These are phyloP conservation scores for Malurus alboscapulatus DNA, from an alignment of 2,113 vertebrate species.

Conservation along the genomic window DNA sequence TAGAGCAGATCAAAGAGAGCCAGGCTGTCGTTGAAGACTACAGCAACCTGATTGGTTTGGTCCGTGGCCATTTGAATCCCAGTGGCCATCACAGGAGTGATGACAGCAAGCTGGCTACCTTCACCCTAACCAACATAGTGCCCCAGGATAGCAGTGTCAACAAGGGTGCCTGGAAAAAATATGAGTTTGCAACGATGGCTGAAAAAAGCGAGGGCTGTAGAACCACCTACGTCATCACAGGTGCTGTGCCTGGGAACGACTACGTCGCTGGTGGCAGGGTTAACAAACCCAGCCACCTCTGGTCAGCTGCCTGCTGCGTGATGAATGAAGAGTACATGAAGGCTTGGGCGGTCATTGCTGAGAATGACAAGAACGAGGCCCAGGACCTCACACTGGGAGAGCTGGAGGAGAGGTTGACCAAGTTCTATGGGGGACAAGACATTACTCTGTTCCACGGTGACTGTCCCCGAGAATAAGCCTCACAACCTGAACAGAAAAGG, in stretches of 20 bases:
- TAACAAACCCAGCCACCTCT: constrained; percentile 34
- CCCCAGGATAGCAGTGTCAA: constrained; percentile 72
- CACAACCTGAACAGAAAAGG: neutral
- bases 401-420: neutral
- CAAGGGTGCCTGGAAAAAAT: constrained; percentile 21
- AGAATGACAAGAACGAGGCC: neutral
- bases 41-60: neutral
- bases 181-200: too few species aligned
- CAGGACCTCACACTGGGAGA: neutral
- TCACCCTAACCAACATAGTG: constrained; percentile 78
- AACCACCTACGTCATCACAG: neutral
- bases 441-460: neutral
- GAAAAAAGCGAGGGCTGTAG: neutral
- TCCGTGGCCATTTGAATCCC: constrained; percentile 74
- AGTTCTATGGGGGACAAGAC: neutral
- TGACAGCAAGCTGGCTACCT: constrained; percentile 67
- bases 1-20: neutral
- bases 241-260: neutral
- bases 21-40: constrained; percentile 28
- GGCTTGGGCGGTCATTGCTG: neutral
- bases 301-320: neutral
- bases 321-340: neutral
- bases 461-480: neutral
- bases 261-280: neutral
- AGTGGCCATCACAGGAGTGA: constrained; percentile 63